phyloP scores from a whole-genome alignment of 2,888 invertebrate species.

The Caenorhabditis auriculariae region DNA sequence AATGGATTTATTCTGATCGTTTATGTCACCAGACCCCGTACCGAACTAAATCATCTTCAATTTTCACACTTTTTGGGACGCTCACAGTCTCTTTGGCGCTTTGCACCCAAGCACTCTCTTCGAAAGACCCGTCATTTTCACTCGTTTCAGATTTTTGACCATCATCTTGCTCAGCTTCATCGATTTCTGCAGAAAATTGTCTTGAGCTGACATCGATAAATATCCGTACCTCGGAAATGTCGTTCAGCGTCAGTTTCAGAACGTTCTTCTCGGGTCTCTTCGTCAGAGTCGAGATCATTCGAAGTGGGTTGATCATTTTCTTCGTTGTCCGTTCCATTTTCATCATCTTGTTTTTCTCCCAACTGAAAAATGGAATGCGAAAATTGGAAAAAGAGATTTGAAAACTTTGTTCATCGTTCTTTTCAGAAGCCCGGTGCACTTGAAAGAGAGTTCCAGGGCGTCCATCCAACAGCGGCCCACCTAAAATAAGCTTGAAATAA shows the following conservation, averaged over 20 bases:
- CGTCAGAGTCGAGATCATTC: slow-evolving; percentile 34
- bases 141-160: slow-evolving; percentile 37
- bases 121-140: slow-evolving; percentile 17
- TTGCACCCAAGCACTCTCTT: slow-evolving; percentile 38
- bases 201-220: not conserved
- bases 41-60: slow-evolving; percentile 29
- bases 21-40: slow-evolving; percentile 79
- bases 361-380: slow-evolving; percentile 9
- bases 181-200: slow-evolving; percentile 13
- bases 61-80: slow-evolving; percentile 19
- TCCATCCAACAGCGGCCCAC: slow-evolving; percentile 87
- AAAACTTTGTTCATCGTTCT: slow-evolving; percentile 70
- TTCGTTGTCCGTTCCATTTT: slow-evolving; percentile 9
- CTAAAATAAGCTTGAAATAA: slow-evolving; percentile 32
- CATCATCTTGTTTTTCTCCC: slow-evolving; percentile 18
- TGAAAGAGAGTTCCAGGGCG: slow-evolving; percentile 81
- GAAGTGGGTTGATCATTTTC: slow-evolving; percentile 15
- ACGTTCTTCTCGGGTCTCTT: slow-evolving; percentile 5
- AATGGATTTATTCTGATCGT: slow-evolving; percentile 89
- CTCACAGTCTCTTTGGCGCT: slow-evolving; percentile 9
- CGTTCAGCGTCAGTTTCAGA: slow-evolving; percentile 58
- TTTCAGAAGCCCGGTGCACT: slow-evolving; percentile 79
- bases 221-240: slow-evolving; percentile 39
- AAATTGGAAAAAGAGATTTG: not conserved
- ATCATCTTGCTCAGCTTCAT: slow-evolving; percentile 18